phyloP scores from a whole-genome alignment of 2,888 invertebrate genomes.

The Cremastobaeus sp. region DNA sequence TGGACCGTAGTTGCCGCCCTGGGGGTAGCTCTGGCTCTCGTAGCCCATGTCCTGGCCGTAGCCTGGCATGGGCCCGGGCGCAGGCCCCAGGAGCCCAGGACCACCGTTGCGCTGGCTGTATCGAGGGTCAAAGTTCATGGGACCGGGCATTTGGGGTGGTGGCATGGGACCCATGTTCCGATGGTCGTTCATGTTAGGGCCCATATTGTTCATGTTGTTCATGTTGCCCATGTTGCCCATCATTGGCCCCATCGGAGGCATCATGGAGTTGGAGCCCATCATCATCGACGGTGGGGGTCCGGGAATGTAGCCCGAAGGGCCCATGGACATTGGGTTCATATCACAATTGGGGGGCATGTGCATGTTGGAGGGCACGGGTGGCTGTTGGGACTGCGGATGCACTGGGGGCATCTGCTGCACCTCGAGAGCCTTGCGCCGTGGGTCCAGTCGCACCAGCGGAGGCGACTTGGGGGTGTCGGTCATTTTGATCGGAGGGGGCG shows the following conservation, averaged over 20 bases:
- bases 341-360: slow-evolving; percentile 37
- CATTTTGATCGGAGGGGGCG: slow-evolving; percentile 78
- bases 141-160: slow-evolving; percentile 63
- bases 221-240: slow-evolving; percentile 17
- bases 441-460: slow-evolving; percentile 73
- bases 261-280: slow-evolving; percentile 64
- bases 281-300: slow-evolving; percentile 64
- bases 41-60: slow-evolving; percentile 68
- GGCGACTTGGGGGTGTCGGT: slow-evolving; percentile 77
- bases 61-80: slow-evolving; percentile 70
- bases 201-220: slow-evolving; percentile 65
- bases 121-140: slow-evolving; percentile 74
- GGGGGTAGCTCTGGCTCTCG: slow-evolving; percentile 64
- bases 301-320: slow-evolving; percentile 61
- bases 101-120: slow-evolving; percentile 71
- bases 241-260: slow-evolving; percentile 8
- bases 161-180: slow-evolving; percentile 69
- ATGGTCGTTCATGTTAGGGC: slow-evolving; percentile 70
- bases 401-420: slow-evolving; percentile 48
- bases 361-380: slow-evolving; percentile 33
- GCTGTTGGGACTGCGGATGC: slow-evolving; percentile 32
- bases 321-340: slow-evolving; percentile 15
- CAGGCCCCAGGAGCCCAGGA: slow-evolving; percentile 74
- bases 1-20: slow-evolving; percentile 53
- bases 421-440: slow-evolving; percentile 74